phyloP scores from a whole-genome alignment of 2,797 vertebrate species.

The Dermochelys coriacea region DNA sequence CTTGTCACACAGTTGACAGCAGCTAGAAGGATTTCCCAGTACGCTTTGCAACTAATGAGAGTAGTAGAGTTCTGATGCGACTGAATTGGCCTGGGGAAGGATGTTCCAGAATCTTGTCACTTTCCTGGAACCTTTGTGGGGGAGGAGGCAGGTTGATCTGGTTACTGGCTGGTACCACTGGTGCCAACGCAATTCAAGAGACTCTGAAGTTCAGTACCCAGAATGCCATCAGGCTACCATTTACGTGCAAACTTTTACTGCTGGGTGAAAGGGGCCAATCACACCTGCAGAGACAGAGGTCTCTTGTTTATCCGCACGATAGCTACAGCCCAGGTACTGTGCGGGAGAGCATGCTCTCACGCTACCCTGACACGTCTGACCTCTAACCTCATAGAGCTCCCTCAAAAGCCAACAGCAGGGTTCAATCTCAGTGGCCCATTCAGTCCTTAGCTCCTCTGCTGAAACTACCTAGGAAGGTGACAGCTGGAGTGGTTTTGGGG shows the following conservation, averaged over 20 bases:
- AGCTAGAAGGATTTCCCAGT: not conserved
- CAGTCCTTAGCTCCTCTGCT: not conserved
- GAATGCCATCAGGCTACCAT: not conserved
- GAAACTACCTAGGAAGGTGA: not conserved
- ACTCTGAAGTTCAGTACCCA: not conserved
- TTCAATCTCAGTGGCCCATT: not conserved
- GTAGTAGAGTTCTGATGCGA: not conserved
- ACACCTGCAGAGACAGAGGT: not conserved
- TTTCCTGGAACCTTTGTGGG: not conserved
- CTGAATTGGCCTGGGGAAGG: not conserved
- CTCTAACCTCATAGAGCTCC: not conserved
- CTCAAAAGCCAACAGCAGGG: not conserved
- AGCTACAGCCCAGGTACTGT: not conserved
- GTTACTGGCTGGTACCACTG: not conserved
- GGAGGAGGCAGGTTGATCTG: not conserved
- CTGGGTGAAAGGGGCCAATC: not conserved
- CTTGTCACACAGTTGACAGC: not conserved
- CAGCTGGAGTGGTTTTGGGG: not conserved
- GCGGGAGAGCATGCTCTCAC: not conserved
- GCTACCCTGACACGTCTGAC: not conserved
- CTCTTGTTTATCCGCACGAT: not conserved
- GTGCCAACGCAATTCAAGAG: not conserved
- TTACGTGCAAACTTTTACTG: not conserved
- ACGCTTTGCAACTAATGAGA: too few relatives aligned
- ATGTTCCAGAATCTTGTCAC: not conserved